A percentile compares a stretch with the other conserved stretches of the same genome.
Conservation (phyloP, 2,797 vertebrate genomes). For the Ibycter americanus region DNA sequence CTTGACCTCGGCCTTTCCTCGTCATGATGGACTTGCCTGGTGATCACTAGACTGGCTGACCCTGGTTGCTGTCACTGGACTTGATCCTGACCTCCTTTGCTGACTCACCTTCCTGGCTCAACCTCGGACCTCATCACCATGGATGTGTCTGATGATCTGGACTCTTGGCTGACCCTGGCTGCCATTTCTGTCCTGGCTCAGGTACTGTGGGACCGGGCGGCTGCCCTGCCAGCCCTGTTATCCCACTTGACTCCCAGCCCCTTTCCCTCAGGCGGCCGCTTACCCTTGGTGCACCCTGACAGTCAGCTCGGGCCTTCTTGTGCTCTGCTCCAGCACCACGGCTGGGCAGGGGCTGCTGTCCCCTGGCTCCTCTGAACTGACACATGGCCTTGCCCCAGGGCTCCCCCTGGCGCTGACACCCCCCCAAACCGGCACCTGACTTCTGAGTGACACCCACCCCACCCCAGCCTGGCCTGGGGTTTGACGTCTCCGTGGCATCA, state of each 20-base stretch:
- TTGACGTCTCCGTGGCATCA: not conserved
- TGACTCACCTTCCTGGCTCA: not conserved
- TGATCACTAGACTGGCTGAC: not conserved
- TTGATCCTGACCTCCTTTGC: not conserved
- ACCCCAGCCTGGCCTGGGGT: not conserved
- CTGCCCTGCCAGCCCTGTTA: not conserved
- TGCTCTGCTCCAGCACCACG: fast-evolving
- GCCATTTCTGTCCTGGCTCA: not conserved
- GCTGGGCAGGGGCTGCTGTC: not conserved
- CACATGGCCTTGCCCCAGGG: not conserved
- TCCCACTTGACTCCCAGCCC: not conserved
- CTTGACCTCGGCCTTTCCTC: not conserved
- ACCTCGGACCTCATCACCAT: not conserved
- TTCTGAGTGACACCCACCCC: not conserved
- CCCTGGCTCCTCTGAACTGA: not conserved
- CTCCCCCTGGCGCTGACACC: not conserved
- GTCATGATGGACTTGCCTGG: not conserved
- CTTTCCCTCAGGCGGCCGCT: too few relatives aligned
- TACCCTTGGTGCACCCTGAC: fast-evolving
- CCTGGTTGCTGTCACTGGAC: slow-evolving; percentile 3
- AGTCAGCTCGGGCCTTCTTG: not conserved
- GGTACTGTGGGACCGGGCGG: not conserved
- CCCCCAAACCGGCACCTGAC: not conserved
- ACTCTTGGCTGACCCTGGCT: not conserved
- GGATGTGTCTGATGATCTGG: not conserved